A percentile compares a stretch with the other conserved stretches of the same genome.
Evolutionary conservation across 2,888 invertebrate genomes (phyloP).

Genomic region (Ennomos fuscantarius): DNA sequence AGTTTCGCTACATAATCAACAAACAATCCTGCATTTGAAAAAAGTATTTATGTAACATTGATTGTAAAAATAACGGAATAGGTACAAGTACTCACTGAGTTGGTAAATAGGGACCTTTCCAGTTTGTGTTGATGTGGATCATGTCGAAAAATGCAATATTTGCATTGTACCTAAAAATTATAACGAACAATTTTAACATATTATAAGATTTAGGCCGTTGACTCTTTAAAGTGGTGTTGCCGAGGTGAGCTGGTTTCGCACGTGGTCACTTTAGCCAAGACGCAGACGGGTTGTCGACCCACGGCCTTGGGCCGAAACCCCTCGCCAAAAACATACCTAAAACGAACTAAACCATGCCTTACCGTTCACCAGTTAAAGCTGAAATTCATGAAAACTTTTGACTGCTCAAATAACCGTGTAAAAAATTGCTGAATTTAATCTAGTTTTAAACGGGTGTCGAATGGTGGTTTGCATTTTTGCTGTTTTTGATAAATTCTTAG

Average conservation of each 20-base stretch:
- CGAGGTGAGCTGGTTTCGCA: conserved; percentile 76
- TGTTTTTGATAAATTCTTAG: conserved; percentile 5
- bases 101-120: too few relatives aligned
- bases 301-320: conserved; percentile 72
- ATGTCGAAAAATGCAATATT: conserved; percentile 14
- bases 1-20: too few relatives aligned
- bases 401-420: conserved; percentile 41
- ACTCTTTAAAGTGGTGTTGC: conserved; percentile 46
- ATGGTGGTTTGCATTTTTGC: conserved; percentile 19
- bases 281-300: conserved; percentile 76
- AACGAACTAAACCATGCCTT: conserved; percentile 50
- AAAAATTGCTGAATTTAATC: conserved; percentile 44
- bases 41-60: too few relatives aligned
- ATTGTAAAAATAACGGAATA: too few relatives aligned
- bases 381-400: conserved; percentile 37
- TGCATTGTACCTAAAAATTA: conserved; percentile 12
- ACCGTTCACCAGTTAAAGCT: conserved; percentile 37
- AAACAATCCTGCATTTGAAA: too few relatives aligned
- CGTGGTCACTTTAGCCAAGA: conserved; percentile 65
- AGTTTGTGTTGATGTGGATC: too few relatives aligned
- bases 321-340: conserved; percentile 45
- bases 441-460: conserved; percentile 31
- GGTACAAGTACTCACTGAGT: too few relatives aligned
- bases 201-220: conserved; percentile 37
- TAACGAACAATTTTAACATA: conserved; percentile 17